Percentiles rank a stretch among this genome's conserved stretches.
Evolutionary conservation across 1,140 invertebrate species (phyloP).

Genomic region (Tetramorium parvispinum): DNA sequence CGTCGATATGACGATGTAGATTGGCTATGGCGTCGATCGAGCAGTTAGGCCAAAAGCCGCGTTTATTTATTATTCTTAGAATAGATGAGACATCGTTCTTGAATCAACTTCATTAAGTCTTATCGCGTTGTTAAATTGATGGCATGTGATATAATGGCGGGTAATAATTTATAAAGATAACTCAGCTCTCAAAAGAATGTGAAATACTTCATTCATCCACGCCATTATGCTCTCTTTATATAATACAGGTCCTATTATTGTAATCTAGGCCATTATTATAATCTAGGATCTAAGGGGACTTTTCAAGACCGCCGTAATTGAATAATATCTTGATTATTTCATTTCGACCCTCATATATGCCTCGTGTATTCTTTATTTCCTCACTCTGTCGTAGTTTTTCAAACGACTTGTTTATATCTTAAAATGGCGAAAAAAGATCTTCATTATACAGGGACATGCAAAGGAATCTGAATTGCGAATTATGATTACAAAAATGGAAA

Average conservation of each 20-base stretch:
- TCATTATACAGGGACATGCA: background rate
- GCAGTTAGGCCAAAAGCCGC: constrained; percentile 6
- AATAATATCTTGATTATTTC: constrained; percentile 39
- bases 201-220: constrained; percentile 47
- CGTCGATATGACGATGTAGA: background rate
- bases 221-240: constrained; percentile 40
- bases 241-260: constrained; percentile 45
- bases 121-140: constrained; percentile 56
- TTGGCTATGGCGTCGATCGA: background rate
- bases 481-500: constrained; percentile 9
- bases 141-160: constrained; percentile 31
- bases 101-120: constrained; percentile 43
- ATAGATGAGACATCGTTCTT: constrained; percentile 39
- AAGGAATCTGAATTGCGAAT: constrained; percentile 23
- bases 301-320: constrained; percentile 34
- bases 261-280: constrained; percentile 50
- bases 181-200: constrained; percentile 47
- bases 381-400: background rate
- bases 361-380: background rate
- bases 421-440: background rate
- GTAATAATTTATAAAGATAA: constrained; percentile 52
- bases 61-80: constrained; percentile 43
- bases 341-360: background rate
- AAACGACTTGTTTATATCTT: background rate
- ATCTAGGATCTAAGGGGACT: constrained; percentile 42